Evolutionary conservation across 2,888 invertebrate species (phyloP), one percentile per base, ranked within the genome.

Genomic region (Aleiodes leptofemur): DNA sequence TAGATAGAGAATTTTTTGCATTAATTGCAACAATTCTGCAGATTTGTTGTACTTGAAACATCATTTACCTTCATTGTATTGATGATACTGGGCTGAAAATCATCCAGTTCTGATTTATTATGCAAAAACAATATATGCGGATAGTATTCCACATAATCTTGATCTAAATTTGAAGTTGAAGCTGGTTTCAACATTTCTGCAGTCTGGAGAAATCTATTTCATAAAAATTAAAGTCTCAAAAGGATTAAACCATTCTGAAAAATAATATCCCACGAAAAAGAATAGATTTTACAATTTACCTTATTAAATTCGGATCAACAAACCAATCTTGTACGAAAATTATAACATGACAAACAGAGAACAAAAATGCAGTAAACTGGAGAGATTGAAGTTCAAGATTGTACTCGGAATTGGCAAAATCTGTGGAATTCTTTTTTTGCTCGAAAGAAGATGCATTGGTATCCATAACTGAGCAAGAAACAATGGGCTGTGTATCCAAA

Each of bases 291-390:
- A 55, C 82, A 72, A 89, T 83, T 79, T 88, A 93, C 93, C 96
- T 95, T 78, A 95, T 87, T 83, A 95, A 91, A 88, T 96, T 96
- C 74, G 96, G 93, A 90, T 97, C 97, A 3, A 95, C 92, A 86
- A 96, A 96, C 94, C 96, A 97, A 87, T 98, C 98, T 85, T 97
- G 95, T 0, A 96, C 95, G 50, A 97, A 93, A 74, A 98, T 91
- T 7, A 98, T 91, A 1, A 97, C 94, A 88, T 98, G 97, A 83
- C 98, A 98, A 51, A 98, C 94, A 3, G 96, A 95, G 91, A 97
- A 93, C 70, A 98, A 88, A 86, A 96, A 96, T 0, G 97, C 93
- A 13, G 96, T 93, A 76, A 96, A 91, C 87, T 97, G 96, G 57
- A 98, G 90, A 51, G 95, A 95, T 81, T 94, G 92, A 68, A 95